Evolutionary conservation across 2,888 invertebrate genomes (phyloP).

Genomic region (Timema cristinae): DNA sequence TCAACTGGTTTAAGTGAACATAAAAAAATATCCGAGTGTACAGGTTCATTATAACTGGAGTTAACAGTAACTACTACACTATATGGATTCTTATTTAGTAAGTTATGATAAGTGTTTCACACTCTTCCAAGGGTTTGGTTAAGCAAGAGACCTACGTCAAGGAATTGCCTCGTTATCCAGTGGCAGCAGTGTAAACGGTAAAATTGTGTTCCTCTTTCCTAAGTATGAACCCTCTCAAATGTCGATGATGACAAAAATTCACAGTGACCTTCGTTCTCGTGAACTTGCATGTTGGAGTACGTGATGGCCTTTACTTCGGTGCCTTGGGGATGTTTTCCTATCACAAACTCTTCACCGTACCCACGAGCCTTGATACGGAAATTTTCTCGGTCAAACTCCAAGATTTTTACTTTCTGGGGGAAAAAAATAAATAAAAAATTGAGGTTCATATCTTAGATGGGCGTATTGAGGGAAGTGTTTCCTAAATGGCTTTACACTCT

Average conservation of each 20-base stretch:
- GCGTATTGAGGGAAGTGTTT: too few relatives aligned
- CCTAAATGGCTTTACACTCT: too few relatives aligned
- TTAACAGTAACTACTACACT: too few relatives aligned
- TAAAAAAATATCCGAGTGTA: too few relatives aligned
- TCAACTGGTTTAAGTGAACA: too few relatives aligned
- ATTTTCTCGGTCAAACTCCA: conserved; percentile 77
- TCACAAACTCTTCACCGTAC: conserved; percentile 90
- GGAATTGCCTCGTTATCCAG: not conserved
- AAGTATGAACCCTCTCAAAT: conserved; percentile 49
- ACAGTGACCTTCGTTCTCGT: conserved; percentile 61
- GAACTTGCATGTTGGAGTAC: conserved; percentile 96
- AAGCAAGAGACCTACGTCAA: not conserved
- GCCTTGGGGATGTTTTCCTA: conserved; percentile 94
- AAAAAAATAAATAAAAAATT: conserved; percentile 29
- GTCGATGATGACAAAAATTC: conserved; percentile 97
- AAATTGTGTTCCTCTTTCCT: not conserved
- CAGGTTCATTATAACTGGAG: too few relatives aligned
- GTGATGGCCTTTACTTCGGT: conserved; percentile 99
- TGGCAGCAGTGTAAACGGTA: not conserved
- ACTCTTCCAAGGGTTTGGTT: not conserved
- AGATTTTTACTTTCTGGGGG: conserved; percentile 80
- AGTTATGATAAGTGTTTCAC: too few relatives aligned
- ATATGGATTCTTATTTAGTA: too few relatives aligned
- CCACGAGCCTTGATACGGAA: conserved; percentile 70
- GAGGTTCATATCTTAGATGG: too few relatives aligned